Base-by-base conservation (phyloP, 2,113 vertebrate species). In the Myxocyprinus asiaticus region DNA sequence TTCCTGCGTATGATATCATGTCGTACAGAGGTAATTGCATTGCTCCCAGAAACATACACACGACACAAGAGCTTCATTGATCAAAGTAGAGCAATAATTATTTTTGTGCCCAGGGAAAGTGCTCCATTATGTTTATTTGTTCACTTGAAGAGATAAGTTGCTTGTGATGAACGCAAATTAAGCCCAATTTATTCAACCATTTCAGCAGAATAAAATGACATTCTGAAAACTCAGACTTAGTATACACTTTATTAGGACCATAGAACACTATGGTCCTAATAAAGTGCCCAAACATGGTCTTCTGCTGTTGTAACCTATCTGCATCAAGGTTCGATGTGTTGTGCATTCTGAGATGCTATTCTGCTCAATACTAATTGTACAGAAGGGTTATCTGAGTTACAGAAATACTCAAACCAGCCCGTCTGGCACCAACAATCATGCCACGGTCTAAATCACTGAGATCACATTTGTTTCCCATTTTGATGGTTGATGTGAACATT, bases 11-110 rank as follows among this genome's bases (percentile, higher is more conserved):
- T 85, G 74, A 85, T 84, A 87, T 90, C 89, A 86, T 90, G 89
- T 91, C 88, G 90, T 91, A 88, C 85, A 83, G 88, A 86, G 85
- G 85, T 90, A 91, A 92, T 90, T 93, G 87, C 85, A 82, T 87
- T 90, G 86, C 15, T 67, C 82, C 3, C 22, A 11, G 59, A 79
- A 69, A 75, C 17, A 9, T 56, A 4, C 3, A 33, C 22, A 33
- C 3, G 5, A 42, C 12, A 15, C 51, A 44, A 70, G 8, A 15
- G 51, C 53, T 15, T 44, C 8, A 71, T 71, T 71, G 12, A 70
- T 44, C 53, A 71, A 44, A 58, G 51, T 15, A 71, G 12, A 55
- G 3, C 55, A 43, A 58, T 12, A 56, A 44, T 58, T 71, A 56
- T 56, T 44, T 71, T 58, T 58, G 55, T 58, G 55, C 55, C 15